These are phyloP conservation scores for Virgularia gustaviana DNA, from an alignment of 92 coral and sea anemone genomes.

Conservation along the genomic window DNA sequence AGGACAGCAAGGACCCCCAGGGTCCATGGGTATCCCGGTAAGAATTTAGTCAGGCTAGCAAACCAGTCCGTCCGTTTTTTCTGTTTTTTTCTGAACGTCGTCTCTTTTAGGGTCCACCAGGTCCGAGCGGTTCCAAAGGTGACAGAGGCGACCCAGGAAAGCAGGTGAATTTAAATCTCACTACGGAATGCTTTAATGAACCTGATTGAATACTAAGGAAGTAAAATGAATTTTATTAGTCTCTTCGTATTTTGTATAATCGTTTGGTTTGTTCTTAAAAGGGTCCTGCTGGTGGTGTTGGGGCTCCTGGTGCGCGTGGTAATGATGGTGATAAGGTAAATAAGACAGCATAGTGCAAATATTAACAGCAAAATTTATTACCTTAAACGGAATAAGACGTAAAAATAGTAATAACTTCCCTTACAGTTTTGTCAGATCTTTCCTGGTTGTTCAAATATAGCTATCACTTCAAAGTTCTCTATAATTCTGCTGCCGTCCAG, in stretches of 20 bases:
- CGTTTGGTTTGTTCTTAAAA: slow-evolving; percentile 9
- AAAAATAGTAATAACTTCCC: no score
- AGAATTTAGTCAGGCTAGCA: no score
- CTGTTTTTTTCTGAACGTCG: not conserved
- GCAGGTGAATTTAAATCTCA: slow-evolving; percentile 48
- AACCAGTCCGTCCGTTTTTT: not conserved
- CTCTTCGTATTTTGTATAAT: not conserved
- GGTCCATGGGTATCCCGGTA: slow-evolving; percentile 77
- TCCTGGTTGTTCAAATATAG: no score
- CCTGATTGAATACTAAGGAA: not conserved
- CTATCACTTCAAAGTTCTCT: no score
- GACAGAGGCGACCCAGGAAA: slow-evolving; percentile 97
- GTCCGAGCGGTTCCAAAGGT: slow-evolving; percentile 82
- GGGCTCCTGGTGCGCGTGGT: slow-evolving; percentile 79
- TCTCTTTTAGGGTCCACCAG: slow-evolving; percentile 61
- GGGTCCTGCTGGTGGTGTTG: slow-evolving; percentile 69
- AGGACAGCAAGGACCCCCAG: slow-evolving; percentile 73
- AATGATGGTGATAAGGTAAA: slow-evolving; percentile 81
- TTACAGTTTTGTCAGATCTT: no score
- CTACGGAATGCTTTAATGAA: not conserved
- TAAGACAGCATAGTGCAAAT: no score
- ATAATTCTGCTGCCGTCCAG: no score
- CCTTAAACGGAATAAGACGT: no score
- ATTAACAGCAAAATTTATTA: no score
- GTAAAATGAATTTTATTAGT: not conserved